Evolutionary conservation across 2,888 invertebrate species (phyloP).

Genomic region (Oscheius myriophilus): DNA sequence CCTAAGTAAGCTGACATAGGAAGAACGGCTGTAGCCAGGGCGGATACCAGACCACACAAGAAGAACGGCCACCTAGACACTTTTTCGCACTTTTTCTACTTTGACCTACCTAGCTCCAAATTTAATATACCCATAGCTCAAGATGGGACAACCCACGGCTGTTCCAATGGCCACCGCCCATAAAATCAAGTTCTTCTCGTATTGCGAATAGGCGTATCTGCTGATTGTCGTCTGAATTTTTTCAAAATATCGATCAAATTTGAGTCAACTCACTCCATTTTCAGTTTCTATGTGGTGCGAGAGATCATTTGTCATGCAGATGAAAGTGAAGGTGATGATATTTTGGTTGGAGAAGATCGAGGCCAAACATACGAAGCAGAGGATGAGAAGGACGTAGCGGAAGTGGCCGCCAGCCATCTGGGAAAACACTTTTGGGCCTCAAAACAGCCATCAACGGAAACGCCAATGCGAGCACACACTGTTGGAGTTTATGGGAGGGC

Average conservation of each 20-base stretch:
- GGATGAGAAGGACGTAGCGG: slow-evolving; percentile 46
- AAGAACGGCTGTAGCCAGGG: slow-evolving; percentile 43
- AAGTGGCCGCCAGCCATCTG: slow-evolving; percentile 25
- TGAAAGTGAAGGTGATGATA: slow-evolving; percentile 47
- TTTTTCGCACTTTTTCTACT: background rate
- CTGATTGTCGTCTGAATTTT: slow-evolving; percentile 46
- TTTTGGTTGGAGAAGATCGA: slow-evolving; percentile 44
- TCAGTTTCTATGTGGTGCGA: slow-evolving; percentile 33
- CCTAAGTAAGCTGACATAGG: slow-evolving; percentile 45
- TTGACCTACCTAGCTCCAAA: slow-evolving; percentile 47
- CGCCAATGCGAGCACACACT: too few relatives aligned
- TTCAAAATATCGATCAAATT: background rate
- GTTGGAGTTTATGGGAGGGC: too few relatives aligned
- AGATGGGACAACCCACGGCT: slow-evolving; percentile 58
- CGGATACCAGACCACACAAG: slow-evolving; percentile 47
- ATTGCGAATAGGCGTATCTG: slow-evolving; percentile 53
- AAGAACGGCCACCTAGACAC: slow-evolving; percentile 49
- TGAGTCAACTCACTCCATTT: slow-evolving; percentile 39
- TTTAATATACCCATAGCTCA: slow-evolving; percentile 55
- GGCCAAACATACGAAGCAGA: slow-evolving; percentile 39
- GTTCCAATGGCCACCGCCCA: slow-evolving; percentile 62
- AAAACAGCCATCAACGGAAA: too few relatives aligned
- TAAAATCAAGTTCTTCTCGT: slow-evolving; percentile 51
- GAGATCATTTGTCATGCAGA: slow-evolving; percentile 57
- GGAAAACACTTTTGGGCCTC: background rate